phyloP scores from a whole-genome alignment of 2,888 invertebrate species.

The Hartigia nigra region DNA sequence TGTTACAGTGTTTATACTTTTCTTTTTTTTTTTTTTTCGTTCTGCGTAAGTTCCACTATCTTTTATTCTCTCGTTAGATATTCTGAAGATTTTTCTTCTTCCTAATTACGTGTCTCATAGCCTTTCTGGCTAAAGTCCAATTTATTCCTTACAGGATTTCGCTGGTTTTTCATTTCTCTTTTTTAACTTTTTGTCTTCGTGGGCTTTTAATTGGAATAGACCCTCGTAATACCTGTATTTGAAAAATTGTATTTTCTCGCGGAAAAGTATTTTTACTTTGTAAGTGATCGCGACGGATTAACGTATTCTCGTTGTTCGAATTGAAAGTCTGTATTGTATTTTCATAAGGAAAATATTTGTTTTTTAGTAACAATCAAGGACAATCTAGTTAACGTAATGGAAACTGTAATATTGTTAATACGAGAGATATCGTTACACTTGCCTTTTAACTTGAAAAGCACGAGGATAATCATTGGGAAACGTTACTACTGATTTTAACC shows the following conservation, averaged over 20 bases:
- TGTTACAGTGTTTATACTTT: too few relatives aligned
- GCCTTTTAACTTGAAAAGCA: conserved; percentile 31
- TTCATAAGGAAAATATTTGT: conserved; percentile 5
- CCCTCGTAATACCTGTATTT: too few relatives aligned
- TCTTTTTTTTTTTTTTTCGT: too few relatives aligned
- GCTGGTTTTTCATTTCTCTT: too few relatives aligned
- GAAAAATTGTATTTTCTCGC: too few relatives aligned
- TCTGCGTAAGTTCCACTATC: too few relatives aligned
- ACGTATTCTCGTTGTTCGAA: not conserved
- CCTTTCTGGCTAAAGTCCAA: too few relatives aligned
- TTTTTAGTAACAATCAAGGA: conserved; percentile 1
- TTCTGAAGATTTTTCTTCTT: too few relatives aligned
- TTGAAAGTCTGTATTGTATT: not conserved
- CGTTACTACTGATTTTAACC: conserved; percentile 41
- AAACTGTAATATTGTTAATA: conserved; percentile 10
- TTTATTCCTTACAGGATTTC: too few relatives aligned
- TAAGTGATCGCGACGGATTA: too few relatives aligned
- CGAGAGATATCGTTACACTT: conserved; percentile 41
- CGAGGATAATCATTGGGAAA: conserved; percentile 34
- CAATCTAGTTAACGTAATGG: conserved; percentile 7
- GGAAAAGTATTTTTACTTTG: not conserved
- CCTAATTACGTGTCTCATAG: too few relatives aligned
- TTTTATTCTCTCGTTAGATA: too few relatives aligned
- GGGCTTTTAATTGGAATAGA: conserved; percentile 6
- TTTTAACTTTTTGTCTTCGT: not conserved